Base-by-base conservation (phyloP, 1,140 invertebrate species). In the Drosophila rufa region DNA sequence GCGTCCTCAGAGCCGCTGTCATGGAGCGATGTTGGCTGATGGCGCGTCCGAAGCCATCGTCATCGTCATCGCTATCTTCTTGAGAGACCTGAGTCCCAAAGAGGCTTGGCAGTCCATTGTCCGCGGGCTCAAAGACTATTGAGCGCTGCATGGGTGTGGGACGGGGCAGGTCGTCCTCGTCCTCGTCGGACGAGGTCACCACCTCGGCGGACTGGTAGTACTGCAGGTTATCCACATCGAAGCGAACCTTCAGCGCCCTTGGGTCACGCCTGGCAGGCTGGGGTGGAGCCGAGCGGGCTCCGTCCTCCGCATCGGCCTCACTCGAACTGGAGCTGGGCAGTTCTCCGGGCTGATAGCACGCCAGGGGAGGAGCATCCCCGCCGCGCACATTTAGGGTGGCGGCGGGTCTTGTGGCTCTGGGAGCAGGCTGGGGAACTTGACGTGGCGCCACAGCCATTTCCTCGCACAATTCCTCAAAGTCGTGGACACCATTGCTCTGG, bases 171-270 rank as follows among this genome's bases (percentile, higher is more conserved):
- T 58, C 19, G 27, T 38, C 43, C 14, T 65, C 43, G 30, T 87
- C 87, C 36, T 69, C 69, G 2, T 91, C 90, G 8, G 83, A 87
- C 36, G 87, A 77, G 15, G 81, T 79, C 14, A 79, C 77, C 22
- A 89, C 59, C 12, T 91, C 86, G n/a, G 86, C 86, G 5, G 85
- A 85, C 42, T 90, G 85, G 73, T 90, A 90, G 58, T 86, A 92
- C 67, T 87, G 91, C 22, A 89, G 70, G 53, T 82, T 91, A 0
- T 83, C 89, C 36, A 87, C 80, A 57, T 92, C 87, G 33, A 92
- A 92, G 42, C 91, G 85, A 7, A 92, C 91, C 25, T 80, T 89
- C 1, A 78, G 65, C 8, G 79, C 45, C 14, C 73, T 58, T 9
- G 66, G 59, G 9, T 53, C 61, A 0, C 85, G 81, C 48, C 70